Base-by-base conservation (phyloP, 2,113 vertebrate genomes). In the Ploceus nigricollis region DNA sequence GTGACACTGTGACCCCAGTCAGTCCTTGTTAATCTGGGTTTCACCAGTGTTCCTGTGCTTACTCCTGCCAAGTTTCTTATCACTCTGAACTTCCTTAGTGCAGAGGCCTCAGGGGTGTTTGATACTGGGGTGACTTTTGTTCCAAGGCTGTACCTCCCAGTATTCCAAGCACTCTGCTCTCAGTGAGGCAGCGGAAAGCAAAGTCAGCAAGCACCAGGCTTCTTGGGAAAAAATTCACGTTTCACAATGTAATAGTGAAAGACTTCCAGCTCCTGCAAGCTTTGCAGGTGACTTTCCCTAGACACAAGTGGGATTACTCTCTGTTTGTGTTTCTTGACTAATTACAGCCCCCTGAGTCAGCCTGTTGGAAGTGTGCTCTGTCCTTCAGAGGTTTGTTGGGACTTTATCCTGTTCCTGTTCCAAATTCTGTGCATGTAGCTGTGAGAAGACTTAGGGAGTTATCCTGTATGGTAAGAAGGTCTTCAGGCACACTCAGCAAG, bases 1-100 rank as follows among this genome's bases (percentile, higher is more conserved):
- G 71, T 27, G 64, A 53, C 57, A 7, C 48, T 0, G 0, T 40
- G 53, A 63, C 39, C 61, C 57, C 12, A 6, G 0, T 37, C 13
- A 7, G 0, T 42, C 10, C 2, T 14, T n/a, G 57, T 50, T 53
- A 15, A 40, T 66, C 51, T 88, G 60, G 58, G 15, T 90, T 76
- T 66, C 35, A 7, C 68, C 35, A 20, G 7, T 14, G 39, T 35
- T 35, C 68, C 87, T 72, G 57, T 91, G 73, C 1, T n/a, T 10
- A 16, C 20, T n/a, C 23, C 51, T 60, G 39, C 45, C 53, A 21
- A 8, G 28, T 25, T 89, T 6, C 51, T 87, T 87, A 35, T 20
- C 21, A 1, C 78, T 53, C 53, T 16, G 20, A 57, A 15, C 57
- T 73, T 60, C 6, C 17, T 39, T 4, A 13, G 25, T 45, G 16